A percentile compares a stretch with the other conserved stretches of the same genome.
phyloP scores from a whole-genome alignment of 2,113 vertebrate species.

The Pedionomus torquatus region DNA sequence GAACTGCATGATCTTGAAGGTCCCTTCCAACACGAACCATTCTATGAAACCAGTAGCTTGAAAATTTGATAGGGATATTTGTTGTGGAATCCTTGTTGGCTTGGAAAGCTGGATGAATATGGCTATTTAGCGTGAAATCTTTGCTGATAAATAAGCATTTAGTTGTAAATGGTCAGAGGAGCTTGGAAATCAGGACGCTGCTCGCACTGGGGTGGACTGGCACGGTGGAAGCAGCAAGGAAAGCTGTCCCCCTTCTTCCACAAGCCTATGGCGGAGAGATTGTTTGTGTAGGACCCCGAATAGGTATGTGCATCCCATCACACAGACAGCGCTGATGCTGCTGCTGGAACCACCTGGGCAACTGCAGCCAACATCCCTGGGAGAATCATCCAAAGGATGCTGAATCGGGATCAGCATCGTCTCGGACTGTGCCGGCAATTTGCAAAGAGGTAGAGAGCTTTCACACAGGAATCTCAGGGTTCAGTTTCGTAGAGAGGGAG shows the following conservation, averaged over 20 bases:
- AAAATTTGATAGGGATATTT: not conserved
- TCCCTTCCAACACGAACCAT: too few relatives aligned
- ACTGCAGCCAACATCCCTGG: not conserved
- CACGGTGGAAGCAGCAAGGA: fast-evolving
- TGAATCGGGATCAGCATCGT: not conserved
- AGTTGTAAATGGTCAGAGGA: not conserved
- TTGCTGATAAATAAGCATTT: not conserved
- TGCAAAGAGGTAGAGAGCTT: not conserved
- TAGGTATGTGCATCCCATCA: too few relatives aligned
- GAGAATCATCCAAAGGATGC: not conserved
- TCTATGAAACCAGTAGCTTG: not conserved
- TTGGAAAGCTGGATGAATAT: not conserved
- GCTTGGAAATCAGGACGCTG: fast-evolving
- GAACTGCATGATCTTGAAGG: too few relatives aligned
- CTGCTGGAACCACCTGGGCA: not conserved
- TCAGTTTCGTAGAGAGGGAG: not conserved
- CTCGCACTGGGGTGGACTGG: fast-evolving
- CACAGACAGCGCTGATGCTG: not conserved
- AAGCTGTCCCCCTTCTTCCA: not conserved
- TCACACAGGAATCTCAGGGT: not conserved
- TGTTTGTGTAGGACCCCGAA: not conserved
- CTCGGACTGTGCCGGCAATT: fast-evolving
- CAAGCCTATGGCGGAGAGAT: not conserved
- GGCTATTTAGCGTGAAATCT: not conserved
- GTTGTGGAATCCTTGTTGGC: not conserved